Evolutionary conservation across 2,888 invertebrate genomes (phyloP).

Genomic region (Xylota segnis): DNA sequence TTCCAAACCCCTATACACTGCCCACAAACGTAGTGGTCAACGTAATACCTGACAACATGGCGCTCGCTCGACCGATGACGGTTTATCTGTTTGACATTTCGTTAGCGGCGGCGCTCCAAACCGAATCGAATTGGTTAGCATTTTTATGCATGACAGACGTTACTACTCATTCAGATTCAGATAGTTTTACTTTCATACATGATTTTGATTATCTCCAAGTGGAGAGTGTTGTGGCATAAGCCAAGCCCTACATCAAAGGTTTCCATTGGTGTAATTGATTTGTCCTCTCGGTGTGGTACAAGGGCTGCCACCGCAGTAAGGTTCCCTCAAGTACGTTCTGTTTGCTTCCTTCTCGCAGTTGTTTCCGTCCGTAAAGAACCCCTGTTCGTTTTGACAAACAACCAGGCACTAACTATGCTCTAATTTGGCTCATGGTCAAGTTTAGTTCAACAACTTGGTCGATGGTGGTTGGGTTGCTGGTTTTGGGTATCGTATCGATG

Average conservation of each 20-base stretch:
- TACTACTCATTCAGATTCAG: constrained; percentile 3
- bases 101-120: constrained; percentile 53
- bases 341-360: not conserved
- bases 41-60: constrained; percentile 55
- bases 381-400: constrained; percentile 30
- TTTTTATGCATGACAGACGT: constrained; percentile 60
- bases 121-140: constrained; percentile 44
- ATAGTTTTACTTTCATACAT: constrained; percentile 8
- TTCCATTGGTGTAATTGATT: constrained; percentile 11
- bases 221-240: not conserved
- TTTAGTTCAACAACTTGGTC: constrained; percentile 51
- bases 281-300: constrained; percentile 18
- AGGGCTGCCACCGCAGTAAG: not conserved
- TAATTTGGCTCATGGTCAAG: constrained; percentile 65
- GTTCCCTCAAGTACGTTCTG: constrained; percentile 5
- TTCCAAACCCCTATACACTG: constrained; percentile 28
- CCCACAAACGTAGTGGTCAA: constrained; percentile 26
- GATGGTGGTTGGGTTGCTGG: constrained; percentile 8
- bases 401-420: constrained; percentile 40
- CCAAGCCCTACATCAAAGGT: not conserved
- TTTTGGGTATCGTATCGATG: constrained; percentile 14
- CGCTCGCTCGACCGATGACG: constrained; percentile 19
- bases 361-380: constrained; percentile 5
- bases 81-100: constrained; percentile 63
- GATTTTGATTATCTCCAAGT: constrained; percentile 21